Evolutionary conservation across 37 sponge, comb jelly and placozoan species (phyloP).

Genomic region (Aplysina aerophoba): DNA sequence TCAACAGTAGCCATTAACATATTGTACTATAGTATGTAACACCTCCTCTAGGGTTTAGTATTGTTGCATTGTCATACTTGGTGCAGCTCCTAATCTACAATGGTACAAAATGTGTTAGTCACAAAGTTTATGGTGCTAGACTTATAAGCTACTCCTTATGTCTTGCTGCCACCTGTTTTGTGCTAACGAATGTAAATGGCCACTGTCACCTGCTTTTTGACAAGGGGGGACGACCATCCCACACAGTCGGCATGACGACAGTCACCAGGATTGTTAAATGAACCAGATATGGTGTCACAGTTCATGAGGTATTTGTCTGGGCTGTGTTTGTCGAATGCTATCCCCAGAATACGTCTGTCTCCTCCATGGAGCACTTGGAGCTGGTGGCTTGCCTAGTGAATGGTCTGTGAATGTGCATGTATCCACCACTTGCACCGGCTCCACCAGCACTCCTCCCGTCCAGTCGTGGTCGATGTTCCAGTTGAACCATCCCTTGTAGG

Average conservation of each 20-base stretch:
- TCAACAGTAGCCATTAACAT: too few relatives aligned
- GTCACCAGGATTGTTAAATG: neutral
- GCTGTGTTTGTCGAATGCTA: slow-evolving; percentile 28
- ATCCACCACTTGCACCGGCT: slow-evolving; percentile 21
- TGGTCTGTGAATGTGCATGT: neutral
- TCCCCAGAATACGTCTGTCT: slow-evolving; percentile 18
- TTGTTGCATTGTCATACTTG: too few relatives aligned
- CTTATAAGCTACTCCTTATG: too few relatives aligned
- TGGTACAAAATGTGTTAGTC: too few relatives aligned
- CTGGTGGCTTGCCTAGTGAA: neutral
- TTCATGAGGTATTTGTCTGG: slow-evolving; percentile 13
- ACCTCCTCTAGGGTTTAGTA: too few relatives aligned
- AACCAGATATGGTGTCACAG: slow-evolving; percentile 15
- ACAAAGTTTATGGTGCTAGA: too few relatives aligned
- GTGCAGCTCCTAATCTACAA: too few relatives aligned
- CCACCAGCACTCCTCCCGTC: slow-evolving; percentile 38
- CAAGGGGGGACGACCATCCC: too few relatives aligned
- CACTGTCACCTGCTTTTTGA: neutral
- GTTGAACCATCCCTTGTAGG: slow-evolving; percentile 47
- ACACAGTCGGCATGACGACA: slow-evolving; percentile 13
- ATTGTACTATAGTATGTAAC: too few relatives aligned
- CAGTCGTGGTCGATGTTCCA: slow-evolving; percentile 42
- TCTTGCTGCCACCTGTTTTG: too few relatives aligned
- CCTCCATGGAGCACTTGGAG: neutral
- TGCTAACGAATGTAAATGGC: neutral